Conservation (phyloP, 37 sponge, comb jelly and placozoan species). For the Chondrilla cf. caribensis region DNA sequence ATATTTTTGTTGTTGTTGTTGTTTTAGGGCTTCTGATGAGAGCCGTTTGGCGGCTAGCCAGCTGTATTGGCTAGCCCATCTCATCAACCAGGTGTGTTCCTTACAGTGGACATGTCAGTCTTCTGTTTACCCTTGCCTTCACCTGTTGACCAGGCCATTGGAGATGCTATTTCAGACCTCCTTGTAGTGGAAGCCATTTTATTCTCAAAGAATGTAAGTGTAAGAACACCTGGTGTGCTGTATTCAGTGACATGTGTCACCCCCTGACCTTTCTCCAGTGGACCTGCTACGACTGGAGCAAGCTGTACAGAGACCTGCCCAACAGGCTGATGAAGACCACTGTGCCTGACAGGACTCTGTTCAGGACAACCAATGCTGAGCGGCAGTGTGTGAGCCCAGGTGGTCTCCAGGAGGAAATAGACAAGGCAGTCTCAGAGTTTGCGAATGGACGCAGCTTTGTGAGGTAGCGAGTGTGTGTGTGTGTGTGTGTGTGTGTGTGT, state of each 20-base stretch:
- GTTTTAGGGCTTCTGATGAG: neutral
- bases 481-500: neutral
- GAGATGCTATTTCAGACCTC: slow-evolving; percentile 90
- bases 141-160: slow-evolving; percentile 58
- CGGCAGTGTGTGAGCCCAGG: slow-evolving; percentile 55
- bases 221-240: no score
- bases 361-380: slow-evolving; percentile 83
- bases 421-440: slow-evolving; percentile 45
- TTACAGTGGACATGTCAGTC: neutral
- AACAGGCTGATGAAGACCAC: slow-evolving; percentile 79
- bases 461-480: slow-evolving; percentile 46
- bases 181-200: slow-evolving; percentile 85
- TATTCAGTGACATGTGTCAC: neutral
- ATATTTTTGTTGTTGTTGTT: neutral
- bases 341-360: slow-evolving; percentile 67
- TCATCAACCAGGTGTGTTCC: slow-evolving; percentile 73
- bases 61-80: slow-evolving; percentile 45
- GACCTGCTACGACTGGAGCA: slow-evolving; percentile 65
- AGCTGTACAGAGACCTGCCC: slow-evolving; percentile 83
- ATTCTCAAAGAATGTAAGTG: slow-evolving; percentile 31
- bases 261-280: slow-evolving; percentile 39
- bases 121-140: neutral
- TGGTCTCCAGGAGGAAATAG: slow-evolving; percentile 77
- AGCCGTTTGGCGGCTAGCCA: slow-evolving; percentile 34
- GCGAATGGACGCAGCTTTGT: slow-evolving; percentile 74